Percentiles rank a stretch among this genome's conserved stretches.
Evolutionary conservation across 2,888 invertebrate genomes (phyloP).

Genomic region (Agriopis leucophaearia): DNA sequence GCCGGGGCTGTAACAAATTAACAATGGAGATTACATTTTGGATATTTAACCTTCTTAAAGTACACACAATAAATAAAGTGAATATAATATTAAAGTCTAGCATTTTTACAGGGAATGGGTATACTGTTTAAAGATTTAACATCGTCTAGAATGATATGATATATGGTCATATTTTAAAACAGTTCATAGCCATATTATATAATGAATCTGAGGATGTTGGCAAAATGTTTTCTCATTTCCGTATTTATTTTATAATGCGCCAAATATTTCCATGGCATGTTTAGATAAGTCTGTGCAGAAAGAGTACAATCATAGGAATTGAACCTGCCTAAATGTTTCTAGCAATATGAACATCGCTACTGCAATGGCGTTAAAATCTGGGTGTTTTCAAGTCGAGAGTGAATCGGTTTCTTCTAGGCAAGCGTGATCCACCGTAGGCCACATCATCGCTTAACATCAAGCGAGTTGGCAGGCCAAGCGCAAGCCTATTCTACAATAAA

Average conservation of each 20-base stretch:
- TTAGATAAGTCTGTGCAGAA: background rate
- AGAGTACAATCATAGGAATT: too few species aligned
- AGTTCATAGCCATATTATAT: background rate
- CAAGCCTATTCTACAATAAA: too few species aligned
- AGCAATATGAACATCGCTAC: too few species aligned
- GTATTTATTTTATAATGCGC: conserved; percentile 24
- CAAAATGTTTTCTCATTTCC: background rate
- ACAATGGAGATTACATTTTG: conserved; percentile 14
- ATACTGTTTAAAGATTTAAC: background rate
- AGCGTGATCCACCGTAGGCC: too few species aligned
- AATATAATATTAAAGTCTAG: conserved; percentile 24
- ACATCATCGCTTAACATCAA: too few species aligned
- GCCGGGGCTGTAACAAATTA: background rate
- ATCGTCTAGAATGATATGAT: background rate
- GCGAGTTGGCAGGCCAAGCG: too few species aligned
- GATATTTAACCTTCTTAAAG: conserved; percentile 42
- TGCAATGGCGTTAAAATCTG: too few species aligned
- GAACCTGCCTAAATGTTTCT: too few species aligned
- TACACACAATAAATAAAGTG: conserved; percentile 41
- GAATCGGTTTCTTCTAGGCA: too few species aligned
- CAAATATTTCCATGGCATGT: conserved; percentile 53
- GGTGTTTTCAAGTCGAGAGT: too few species aligned
- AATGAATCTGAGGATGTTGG: background rate
- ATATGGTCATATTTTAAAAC: conserved; percentile 9
- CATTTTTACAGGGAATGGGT: conserved; percentile 28